Base-by-base conservation (phyloP, 2,797 vertebrate species). In the Thripadectes ignobilis region DNA sequence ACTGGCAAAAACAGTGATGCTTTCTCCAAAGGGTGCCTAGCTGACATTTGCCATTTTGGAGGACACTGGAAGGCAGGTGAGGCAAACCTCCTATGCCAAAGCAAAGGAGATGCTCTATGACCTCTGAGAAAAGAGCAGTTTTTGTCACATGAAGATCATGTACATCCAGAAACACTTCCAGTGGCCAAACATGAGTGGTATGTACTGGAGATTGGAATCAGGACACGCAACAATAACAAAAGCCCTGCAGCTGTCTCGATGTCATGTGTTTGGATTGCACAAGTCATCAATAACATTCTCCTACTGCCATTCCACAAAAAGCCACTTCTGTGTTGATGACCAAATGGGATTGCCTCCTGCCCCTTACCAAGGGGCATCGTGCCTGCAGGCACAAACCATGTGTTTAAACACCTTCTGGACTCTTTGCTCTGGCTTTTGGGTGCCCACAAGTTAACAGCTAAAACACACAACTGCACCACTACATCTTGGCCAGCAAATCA, bases 221-320 rank as follows among this genome's bases (percentile, higher is more conserved):
- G 78, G 85, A 94, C 67, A 57, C 18, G 66, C 41, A 92, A 81
- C 45, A 95, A 81, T 32, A 94, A 92, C 55, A 92, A 68, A 86
- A 89, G 29, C 76, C 75, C 61, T 85, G 75, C 93, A 96, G 91
- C 87, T 95, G 92, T 78, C 55, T 93, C 1, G 0, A 80, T 3
- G 2, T 81, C 87, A 72, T 55, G 8, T 7, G 5, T 69, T 87
- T 75, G 94, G 85, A 95, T 84, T 88, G 89, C 82, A 85, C 48
- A 91, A 88, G 73, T 93, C 45, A 96, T 76, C 19, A 3, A 73
- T 80, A 92, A 76, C 72, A 78, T 69, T 92, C 45, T 66, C 72
- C 85, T 75, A 21, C 62, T 39, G 61, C 21, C 36, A 34, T 73
- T 67, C 79, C 18, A 69, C 38, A 89, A 63, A 21, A 41, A 71